Evolutionary conservation across 2,888 invertebrate species (phyloP).

Genomic region (Cetonia aurata): DNA sequence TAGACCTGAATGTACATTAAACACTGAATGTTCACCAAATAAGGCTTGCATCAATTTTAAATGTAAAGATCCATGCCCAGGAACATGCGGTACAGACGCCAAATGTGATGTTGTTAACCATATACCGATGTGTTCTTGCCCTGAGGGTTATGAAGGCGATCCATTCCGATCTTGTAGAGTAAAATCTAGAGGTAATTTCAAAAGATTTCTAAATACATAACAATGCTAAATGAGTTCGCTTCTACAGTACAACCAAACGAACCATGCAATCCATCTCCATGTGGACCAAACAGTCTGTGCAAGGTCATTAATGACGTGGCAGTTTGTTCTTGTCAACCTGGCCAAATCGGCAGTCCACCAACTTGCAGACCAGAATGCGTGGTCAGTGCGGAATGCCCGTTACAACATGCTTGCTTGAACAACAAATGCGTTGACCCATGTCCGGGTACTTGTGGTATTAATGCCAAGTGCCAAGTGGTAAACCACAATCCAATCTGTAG

Average conservation of each 20-base stretch:
- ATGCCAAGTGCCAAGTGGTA: conserved; percentile 81
- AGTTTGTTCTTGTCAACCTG: conserved; percentile 78
- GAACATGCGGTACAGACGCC: conserved; percentile 84
- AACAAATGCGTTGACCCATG: conserved; percentile 87
- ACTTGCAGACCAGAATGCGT: conserved; percentile 84
- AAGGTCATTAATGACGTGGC: conserved; percentile 70
- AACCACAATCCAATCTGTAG: conserved; percentile 86
- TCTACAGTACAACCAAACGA: conserved; percentile 66
- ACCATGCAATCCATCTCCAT: conserved; percentile 80
- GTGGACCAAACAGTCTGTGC: conserved; percentile 78
- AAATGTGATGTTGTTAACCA: conserved; percentile 86
- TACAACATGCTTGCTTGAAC: conserved; percentile 83
- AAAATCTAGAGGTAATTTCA: conserved; percentile 47
- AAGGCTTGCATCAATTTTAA: conserved; percentile 83
- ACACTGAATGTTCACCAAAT: conserved; percentile 81
- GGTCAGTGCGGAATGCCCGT: conserved; percentile 82
- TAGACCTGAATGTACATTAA: conserved; percentile 84
- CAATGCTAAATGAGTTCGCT: neutral
- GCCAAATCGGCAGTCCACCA: conserved; percentile 81
- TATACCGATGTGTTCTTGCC: conserved; percentile 85
- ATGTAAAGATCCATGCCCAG: conserved; percentile 84
- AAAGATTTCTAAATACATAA: neutral
- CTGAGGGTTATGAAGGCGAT: conserved; percentile 80
- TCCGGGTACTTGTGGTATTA: conserved; percentile 81
- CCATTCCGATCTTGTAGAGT: conserved; percentile 74